Percentiles rank a stretch among this genome's conserved stretches.
Evolutionary conservation across 2,888 invertebrate species (phyloP).

Genomic region (Aleiodes alternator): DNA sequence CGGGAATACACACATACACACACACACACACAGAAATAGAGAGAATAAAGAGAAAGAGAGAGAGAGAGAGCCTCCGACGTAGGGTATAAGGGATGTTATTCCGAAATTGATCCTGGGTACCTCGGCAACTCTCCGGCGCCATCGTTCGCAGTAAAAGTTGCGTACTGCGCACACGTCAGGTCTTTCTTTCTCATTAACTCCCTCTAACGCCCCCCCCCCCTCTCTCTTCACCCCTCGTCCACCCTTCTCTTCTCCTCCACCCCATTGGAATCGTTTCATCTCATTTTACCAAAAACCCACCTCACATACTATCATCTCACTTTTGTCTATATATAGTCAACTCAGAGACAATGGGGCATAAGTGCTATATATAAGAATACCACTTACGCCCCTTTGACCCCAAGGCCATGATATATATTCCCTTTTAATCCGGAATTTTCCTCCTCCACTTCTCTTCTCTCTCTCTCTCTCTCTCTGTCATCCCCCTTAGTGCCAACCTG

Average conservation of each 20-base stretch:
- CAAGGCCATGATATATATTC: background rate
- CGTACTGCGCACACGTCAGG: slow-evolving; percentile 71
- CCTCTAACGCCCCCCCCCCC: slow-evolving; percentile 51
- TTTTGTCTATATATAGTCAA: background rate
- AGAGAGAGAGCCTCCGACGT: too few species aligned
- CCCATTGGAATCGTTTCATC: slow-evolving; percentile 34
- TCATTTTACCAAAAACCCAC: slow-evolving; percentile 30
- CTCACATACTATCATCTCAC: slow-evolving; percentile 8
- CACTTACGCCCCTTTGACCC: background rate
- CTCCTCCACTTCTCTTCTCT: background rate
- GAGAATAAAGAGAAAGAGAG: background rate
- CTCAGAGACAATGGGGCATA: too few species aligned
- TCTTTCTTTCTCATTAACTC: slow-evolving; percentile 56
- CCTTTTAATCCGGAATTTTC: slow-evolving; percentile 42
- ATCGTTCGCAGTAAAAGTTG: slow-evolving; percentile 71
- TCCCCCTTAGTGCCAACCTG: slow-evolving; percentile 24
- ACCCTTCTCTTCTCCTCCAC: background rate
- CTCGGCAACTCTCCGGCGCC: slow-evolving; percentile 64
- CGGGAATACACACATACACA: background rate
- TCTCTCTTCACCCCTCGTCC: slow-evolving; percentile 38
- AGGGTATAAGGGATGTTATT: slow-evolving; percentile 69
- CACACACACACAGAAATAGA: background rate
- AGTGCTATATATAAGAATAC: background rate
- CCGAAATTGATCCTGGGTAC: slow-evolving; percentile 71
- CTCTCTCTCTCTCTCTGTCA: slow-evolving; percentile 36